Conservation (phyloP, 2,888 invertebrate species). For the Lycocerus yunnanus region DNA sequence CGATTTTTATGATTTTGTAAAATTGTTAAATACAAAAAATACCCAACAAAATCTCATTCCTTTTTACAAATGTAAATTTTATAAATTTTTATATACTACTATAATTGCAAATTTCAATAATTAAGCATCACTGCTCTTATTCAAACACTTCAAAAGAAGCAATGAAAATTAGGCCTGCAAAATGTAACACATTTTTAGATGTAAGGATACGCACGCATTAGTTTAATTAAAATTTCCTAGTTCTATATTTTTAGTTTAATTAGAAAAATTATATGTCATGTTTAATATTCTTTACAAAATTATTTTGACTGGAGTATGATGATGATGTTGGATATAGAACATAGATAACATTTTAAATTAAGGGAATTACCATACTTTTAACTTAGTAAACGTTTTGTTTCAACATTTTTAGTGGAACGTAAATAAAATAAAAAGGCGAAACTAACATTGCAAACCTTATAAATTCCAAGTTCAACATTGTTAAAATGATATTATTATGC, state of each 20-base stretch:
- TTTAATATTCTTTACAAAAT: neutral
- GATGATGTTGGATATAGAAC: conserved; percentile 7
- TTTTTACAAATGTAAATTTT: too few species aligned
- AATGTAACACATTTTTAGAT: conserved; percentile 7
- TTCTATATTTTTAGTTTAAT: neutral
- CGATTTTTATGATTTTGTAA: neutral
- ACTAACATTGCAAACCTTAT: conserved; percentile 31
- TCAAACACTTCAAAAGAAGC: conserved; percentile 8
- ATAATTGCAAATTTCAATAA: conserved; percentile 11
- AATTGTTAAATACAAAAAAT: neutral
- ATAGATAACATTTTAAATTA: conserved; percentile 15
- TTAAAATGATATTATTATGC: conserved; percentile 35
- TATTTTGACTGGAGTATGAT: neutral
- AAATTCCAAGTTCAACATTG: conserved; percentile 34
- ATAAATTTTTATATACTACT: too few species aligned
- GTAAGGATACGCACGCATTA: conserved; percentile 1
- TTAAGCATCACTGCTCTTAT: conserved; percentile 10
- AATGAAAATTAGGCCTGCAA: conserved; percentile 6
- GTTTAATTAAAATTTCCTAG: conserved; percentile 19
- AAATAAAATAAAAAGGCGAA: conserved; percentile 27
- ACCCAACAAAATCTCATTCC: too few species aligned
- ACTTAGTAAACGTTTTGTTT: neutral
- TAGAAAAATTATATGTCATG: conserved; percentile 4
- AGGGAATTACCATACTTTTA: conserved; percentile 13
- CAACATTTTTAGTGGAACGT: conserved; percentile 15